Evolutionary conservation across 2,113 vertebrate species (phyloP).

Genomic region (Cardinalis cardinalis): DNA sequence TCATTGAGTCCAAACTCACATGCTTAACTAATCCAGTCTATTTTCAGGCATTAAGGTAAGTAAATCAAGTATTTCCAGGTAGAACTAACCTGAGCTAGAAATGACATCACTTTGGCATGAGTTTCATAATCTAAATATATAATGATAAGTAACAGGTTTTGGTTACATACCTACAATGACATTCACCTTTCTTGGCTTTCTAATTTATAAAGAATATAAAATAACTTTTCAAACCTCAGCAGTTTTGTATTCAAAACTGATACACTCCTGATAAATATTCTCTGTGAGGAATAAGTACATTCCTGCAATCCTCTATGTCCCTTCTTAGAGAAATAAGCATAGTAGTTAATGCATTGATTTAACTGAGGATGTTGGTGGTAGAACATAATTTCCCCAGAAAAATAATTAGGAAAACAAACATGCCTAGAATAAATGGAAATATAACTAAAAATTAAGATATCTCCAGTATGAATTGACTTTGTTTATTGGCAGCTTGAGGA

Average conservation of each 20-base stretch:
- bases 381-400: neutral
- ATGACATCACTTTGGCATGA: neutral
- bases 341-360: neutral
- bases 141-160: neutral
- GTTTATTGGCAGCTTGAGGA: neutral
- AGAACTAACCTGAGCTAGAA: neutral
- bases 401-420: neutral
- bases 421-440: neutral
- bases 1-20: neutral
- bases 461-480: neutral
- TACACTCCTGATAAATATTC: rapidly evolving
- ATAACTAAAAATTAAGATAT: neutral
- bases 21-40: neutral
- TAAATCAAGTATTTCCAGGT: neutral
- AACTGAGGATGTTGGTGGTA: neutral
- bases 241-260: neutral
- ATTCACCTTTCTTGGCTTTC: neutral
- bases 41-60: neutral
- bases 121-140: neutral
- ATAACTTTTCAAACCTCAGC: neutral
- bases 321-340: neutral
- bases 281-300: rapidly evolving
- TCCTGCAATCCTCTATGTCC: neutral
- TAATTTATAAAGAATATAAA: neutral
- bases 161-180: neutral